phyloP scores from a whole-genome alignment of 53 echinoderm and acorn worm genomes.

The Hippasteria phrygiana region DNA sequence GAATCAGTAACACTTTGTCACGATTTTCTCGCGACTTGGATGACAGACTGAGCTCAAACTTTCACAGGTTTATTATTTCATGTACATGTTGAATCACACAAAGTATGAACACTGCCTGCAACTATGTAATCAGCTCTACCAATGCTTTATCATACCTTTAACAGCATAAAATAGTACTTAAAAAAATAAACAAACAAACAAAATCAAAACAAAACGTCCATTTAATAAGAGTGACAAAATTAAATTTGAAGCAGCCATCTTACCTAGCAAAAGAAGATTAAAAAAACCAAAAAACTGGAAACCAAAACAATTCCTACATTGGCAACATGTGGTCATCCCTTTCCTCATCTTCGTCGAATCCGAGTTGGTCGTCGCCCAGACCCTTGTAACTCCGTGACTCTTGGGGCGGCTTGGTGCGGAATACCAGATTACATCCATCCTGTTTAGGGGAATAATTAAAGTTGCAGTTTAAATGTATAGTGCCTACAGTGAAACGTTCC shows the following conservation, averaged over 20 bases:
- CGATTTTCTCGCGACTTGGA: too few relatives aligned
- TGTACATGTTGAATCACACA: too few relatives aligned
- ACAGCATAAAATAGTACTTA: too few relatives aligned
- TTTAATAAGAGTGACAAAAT: background rate
- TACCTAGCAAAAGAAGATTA: constrained; percentile 3
- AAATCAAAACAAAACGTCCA: background rate
- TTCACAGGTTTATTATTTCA: too few relatives aligned
- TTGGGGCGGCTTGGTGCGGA: constrained; percentile 71
- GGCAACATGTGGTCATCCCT: constrained; percentile 96
- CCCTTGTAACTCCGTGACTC: constrained; percentile 90
- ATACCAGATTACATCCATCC: constrained; percentile 93
- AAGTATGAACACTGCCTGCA: too few relatives aligned
- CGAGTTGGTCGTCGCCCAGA: constrained; percentile 95
- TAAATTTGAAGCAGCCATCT: too few relatives aligned
- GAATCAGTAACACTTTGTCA: too few relatives aligned
- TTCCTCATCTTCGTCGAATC: constrained; percentile 95
- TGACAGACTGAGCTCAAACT: too few relatives aligned
- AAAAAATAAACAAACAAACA: too few relatives aligned
- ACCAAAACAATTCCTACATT: constrained; percentile 82
- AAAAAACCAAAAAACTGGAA: background rate
- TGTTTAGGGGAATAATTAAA: too few relatives aligned
- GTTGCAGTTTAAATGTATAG: background rate
- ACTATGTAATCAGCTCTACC: too few relatives aligned
- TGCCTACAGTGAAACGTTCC: background rate
- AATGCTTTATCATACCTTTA: too few relatives aligned